Conservation (phyloP, 2,888 invertebrate species). For the Volucella zonaria region DNA sequence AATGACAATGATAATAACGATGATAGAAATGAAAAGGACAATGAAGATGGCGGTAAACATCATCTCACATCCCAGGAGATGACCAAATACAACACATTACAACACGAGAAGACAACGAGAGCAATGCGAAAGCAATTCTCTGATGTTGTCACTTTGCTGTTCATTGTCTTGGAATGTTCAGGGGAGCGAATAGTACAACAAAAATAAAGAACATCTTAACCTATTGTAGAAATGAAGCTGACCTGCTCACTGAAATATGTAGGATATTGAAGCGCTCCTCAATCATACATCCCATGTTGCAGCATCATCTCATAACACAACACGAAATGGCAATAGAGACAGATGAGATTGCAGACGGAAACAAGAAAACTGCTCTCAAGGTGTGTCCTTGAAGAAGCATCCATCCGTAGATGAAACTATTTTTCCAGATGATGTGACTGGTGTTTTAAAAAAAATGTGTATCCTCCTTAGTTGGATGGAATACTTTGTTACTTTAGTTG, state of each 20-base stretch:
- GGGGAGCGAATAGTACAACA: not conserved
- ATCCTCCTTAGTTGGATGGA: not conserved
- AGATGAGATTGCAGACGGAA: constrained; percentile 1
- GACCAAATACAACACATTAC: constrained; percentile 39
- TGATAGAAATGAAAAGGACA: constrained; percentile 21
- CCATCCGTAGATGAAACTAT: constrained; percentile 26
- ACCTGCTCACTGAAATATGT: constrained; percentile 52
- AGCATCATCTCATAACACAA: constrained; percentile 36
- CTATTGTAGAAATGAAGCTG: constrained; percentile 35
- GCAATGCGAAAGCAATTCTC: constrained; percentile 17
- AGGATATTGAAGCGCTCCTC: constrained; percentile 22
- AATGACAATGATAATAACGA: constrained; percentile 46
- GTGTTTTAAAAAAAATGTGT: no score
- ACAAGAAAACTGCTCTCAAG: not conserved
- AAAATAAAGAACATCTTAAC: constrained; percentile 14
- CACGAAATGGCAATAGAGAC: constrained; percentile 23
- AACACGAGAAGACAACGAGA: constrained; percentile 9
- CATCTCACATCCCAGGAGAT: constrained; percentile 41
- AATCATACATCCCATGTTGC: constrained; percentile 2
- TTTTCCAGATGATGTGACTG: constrained; percentile 6
- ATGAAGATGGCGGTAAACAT: constrained; percentile 28
- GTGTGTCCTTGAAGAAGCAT: constrained; percentile 42
- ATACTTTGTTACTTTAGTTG: constrained; percentile 14
- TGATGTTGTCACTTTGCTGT: constrained; percentile 54
- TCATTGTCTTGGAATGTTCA: constrained; percentile 47